Evolutionary conservation across 2,113 vertebrate species (phyloP).

Genomic region (Lagopus leucura): DNA sequence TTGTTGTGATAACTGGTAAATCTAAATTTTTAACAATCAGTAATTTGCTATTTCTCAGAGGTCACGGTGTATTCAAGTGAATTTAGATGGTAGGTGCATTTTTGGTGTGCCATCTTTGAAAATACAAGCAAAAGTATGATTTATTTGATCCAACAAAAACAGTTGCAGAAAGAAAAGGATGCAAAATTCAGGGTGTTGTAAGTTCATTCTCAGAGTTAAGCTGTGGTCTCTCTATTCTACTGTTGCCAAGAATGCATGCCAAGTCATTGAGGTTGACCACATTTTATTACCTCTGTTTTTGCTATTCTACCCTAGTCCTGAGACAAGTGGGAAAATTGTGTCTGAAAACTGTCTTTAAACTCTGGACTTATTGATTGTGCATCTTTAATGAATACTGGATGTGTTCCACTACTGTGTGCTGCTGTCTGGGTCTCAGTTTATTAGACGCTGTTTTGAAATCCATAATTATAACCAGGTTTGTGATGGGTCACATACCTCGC

Average conservation of each 20-base stretch:
- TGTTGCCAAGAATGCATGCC: slow-evolving; percentile 57
- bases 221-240: slow-evolving; percentile 54
- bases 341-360: slow-evolving; percentile 67
- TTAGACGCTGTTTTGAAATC: slow-evolving; percentile 59
- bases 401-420: slow-evolving; percentile 44
- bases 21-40: slow-evolving; percentile 10
- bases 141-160: slow-evolving; percentile 58
- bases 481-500: not conserved
- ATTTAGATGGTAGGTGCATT: slow-evolving; percentile 18
- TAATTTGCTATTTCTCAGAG: slow-evolving; percentile 6
- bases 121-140: not conserved
- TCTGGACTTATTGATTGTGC: slow-evolving; percentile 61
- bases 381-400: slow-evolving; percentile 71
- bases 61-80: not conserved
- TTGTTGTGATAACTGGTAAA: slow-evolving; percentile 19
- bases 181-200: slow-evolving; percentile 64
- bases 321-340: slow-evolving; percentile 71
- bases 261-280: slow-evolving; percentile 66
- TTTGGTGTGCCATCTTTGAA: slow-evolving; percentile 55
- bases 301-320: slow-evolving; percentile 69
- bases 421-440: slow-evolving; percentile 51
- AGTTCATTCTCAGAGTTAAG: slow-evolving; percentile 68
- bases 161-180: slow-evolving; percentile 55
- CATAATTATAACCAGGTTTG: slow-evolving; percentile 47
- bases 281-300: slow-evolving; percentile 78